Evolutionary conservation across 2,888 invertebrate species (phyloP).

Genomic region (Limnephilus lunatus): DNA sequence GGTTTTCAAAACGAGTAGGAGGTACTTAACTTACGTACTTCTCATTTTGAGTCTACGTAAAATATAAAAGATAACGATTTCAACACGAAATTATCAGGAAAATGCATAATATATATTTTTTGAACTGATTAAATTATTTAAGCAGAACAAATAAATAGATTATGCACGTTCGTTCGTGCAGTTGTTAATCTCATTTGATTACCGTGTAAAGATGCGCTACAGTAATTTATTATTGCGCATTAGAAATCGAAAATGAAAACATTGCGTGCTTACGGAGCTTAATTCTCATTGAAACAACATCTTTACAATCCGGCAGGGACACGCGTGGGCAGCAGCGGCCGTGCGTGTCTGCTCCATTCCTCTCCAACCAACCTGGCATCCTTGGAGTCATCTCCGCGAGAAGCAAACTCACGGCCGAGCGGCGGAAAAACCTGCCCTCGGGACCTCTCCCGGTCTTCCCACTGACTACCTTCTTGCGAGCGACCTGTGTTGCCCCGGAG

Average conservation of each 20-base stretch:
- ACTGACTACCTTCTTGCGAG: background rate
- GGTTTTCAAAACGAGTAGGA: background rate
- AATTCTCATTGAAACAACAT: background rate
- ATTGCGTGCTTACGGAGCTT: background rate
- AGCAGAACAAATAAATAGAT: background rate
- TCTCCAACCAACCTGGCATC: background rate
- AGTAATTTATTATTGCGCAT: background rate
- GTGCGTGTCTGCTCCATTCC: background rate
- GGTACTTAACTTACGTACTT: too few relatives aligned
- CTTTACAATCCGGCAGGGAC: constrained; percentile 9
- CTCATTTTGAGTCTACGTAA: too few relatives aligned
- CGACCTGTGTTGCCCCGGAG: background rate
- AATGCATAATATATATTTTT: background rate
- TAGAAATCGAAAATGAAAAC: background rate
- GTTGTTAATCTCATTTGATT: background rate
- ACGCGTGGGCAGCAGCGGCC: background rate
- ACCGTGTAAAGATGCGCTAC: background rate
- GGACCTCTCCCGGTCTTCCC: background rate
- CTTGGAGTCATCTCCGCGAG: background rate
- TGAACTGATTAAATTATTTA: background rate
- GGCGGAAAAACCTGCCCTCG: background rate
- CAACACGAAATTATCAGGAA: background rate
- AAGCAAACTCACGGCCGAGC: background rate
- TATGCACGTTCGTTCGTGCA: background rate
- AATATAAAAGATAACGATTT: too few relatives aligned